Percentiles rank a stretch among this genome's conserved stretches.
These are phyloP conservation scores for Crambe crambe DNA, from an alignment of 37 sponge, comb jelly and placozoan genomes.

Conservation along the genomic window DNA sequence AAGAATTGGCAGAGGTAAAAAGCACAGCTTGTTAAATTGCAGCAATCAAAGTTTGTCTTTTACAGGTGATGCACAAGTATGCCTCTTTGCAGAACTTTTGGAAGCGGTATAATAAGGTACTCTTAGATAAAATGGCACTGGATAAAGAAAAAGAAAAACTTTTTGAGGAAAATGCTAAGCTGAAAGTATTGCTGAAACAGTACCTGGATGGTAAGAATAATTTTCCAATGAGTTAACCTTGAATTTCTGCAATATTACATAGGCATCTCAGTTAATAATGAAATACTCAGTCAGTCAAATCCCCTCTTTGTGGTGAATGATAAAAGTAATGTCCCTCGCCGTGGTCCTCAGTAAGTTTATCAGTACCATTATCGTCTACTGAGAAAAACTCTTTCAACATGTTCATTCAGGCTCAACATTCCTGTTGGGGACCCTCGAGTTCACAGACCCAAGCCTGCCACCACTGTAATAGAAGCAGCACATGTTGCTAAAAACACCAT, in stretches of 20 bases:
- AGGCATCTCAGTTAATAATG: slow-evolving; percentile 97
- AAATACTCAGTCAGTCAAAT: slow-evolving; percentile 86
- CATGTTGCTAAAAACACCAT: slow-evolving; percentile 81
- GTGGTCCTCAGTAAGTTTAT: slow-evolving; percentile 3
- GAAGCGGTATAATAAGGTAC: slow-evolving; percentile 94
- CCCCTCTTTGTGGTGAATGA: slow-evolving; percentile 90
- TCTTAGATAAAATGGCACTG: slow-evolving; percentile 86
- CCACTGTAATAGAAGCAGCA: slow-evolving; percentile 88
- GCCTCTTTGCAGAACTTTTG: slow-evolving; percentile 89
- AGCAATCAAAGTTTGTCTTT: background rate
- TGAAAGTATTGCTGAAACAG: slow-evolving; percentile 90
- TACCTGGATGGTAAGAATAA: slow-evolving; percentile 95
- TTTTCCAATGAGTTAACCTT: no score
- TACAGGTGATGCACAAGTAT: slow-evolving; percentile 86
- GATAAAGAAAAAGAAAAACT: slow-evolving; percentile 79
- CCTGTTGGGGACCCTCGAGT: slow-evolving; percentile 79
- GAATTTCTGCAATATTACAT: background rate
- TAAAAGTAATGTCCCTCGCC: slow-evolving; percentile 46
- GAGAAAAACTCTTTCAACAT: background rate
- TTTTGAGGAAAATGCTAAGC: slow-evolving; percentile 78
- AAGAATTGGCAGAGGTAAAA: slow-evolving; percentile 69
- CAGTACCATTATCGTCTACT: no score
- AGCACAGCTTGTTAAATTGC: background rate
- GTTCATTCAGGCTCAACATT: slow-evolving; percentile 42
- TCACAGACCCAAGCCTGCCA: slow-evolving; percentile 5